phyloP scores from a whole-genome alignment of 2,797 vertebrate genomes.

The Oryzias dopingdopingensis region DNA sequence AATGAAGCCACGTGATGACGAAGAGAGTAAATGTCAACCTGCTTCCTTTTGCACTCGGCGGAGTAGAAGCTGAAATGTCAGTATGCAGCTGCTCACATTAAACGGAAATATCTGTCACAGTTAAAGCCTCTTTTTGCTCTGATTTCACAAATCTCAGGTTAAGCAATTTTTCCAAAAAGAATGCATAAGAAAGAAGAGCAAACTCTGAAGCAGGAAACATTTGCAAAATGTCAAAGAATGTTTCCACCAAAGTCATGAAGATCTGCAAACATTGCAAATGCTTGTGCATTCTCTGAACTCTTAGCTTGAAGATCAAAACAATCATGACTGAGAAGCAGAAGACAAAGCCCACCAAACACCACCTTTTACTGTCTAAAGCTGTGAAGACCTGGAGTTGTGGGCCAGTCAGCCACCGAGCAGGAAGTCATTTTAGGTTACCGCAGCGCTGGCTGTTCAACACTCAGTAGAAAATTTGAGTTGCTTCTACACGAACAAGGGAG shows the following conservation, averaged over 20 bases:
- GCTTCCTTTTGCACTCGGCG: slow-evolving; percentile 39
- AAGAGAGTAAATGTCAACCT: slow-evolving; percentile 62
- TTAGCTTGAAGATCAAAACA: not conserved
- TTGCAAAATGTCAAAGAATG: not conserved
- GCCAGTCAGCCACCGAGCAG: slow-evolving; percentile 60
- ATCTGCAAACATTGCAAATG: no score
- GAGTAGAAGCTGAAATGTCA: slow-evolving; percentile 61
- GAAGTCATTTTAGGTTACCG: slow-evolving; percentile 54
- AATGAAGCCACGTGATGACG: slow-evolving; percentile 30
- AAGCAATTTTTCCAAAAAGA: not conserved
- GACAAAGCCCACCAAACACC: not conserved
- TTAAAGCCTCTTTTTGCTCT: slow-evolving; percentile 8
- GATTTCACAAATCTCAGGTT: not conserved
- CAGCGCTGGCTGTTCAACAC: slow-evolving; percentile 36
- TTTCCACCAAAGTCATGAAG: not conserved
- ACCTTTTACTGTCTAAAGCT: slow-evolving; percentile 5
- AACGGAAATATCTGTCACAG: slow-evolving; percentile 14
- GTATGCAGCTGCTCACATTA: slow-evolving; percentile 27
- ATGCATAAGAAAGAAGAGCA: not conserved
- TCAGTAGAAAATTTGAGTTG: slow-evolving; percentile 2
- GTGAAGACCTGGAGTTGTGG: slow-evolving; percentile 24
- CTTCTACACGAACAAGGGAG: not conserved
- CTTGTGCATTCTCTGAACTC: not conserved
- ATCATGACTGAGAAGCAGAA: not conserved
- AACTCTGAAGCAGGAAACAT: slow-evolving; percentile 16